Evolutionary conservation across 2,888 invertebrate species (phyloP).

Genomic region (Drosophila borealis): DNA sequence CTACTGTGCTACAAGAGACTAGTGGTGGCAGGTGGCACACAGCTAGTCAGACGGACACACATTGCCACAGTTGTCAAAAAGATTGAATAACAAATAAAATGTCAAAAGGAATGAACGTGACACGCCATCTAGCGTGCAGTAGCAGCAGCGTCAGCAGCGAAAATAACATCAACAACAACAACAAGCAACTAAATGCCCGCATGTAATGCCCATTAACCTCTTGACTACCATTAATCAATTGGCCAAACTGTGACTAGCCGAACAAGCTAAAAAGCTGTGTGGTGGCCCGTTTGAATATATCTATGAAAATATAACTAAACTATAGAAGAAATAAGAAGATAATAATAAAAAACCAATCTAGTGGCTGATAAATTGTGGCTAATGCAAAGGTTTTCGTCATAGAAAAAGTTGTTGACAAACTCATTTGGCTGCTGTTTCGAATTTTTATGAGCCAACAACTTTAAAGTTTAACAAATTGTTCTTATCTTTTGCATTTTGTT

Average conservation of each 20-base stretch:
- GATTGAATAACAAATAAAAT: slow-evolving; percentile 51
- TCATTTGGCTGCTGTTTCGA: slow-evolving; percentile 29
- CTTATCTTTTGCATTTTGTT: slow-evolving; percentile 42
- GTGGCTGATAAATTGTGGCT: slow-evolving; percentile 2
- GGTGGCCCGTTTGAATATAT: no score
- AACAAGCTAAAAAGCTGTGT: slow-evolving; percentile 28
- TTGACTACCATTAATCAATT: slow-evolving; percentile 68
- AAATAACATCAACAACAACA: slow-evolving; percentile 30
- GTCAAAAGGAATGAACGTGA: slow-evolving; percentile 42
- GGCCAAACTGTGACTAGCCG: slow-evolving; percentile 18
- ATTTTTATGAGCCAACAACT: slow-evolving; percentile 16
- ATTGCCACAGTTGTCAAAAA: slow-evolving; percentile 28
- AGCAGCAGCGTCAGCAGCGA: slow-evolving; percentile 4
- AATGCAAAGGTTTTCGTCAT: not conserved
- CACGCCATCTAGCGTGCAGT: slow-evolving; percentile 71
- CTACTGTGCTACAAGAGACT: not conserved
- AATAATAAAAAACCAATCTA: slow-evolving; percentile 1
- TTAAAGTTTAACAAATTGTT: slow-evolving; percentile 14
- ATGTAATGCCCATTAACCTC: slow-evolving; percentile 73
- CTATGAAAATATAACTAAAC: no score
- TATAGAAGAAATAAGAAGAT: not conserved
- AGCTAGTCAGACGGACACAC: not conserved
- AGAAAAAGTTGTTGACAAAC: slow-evolving; percentile 28
- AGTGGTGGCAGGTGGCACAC: not conserved
- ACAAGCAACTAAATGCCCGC: slow-evolving; percentile 31